Evolutionary conservation across 2,888 invertebrate species (phyloP).

Genomic region (Lacanobia oleracea): DNA sequence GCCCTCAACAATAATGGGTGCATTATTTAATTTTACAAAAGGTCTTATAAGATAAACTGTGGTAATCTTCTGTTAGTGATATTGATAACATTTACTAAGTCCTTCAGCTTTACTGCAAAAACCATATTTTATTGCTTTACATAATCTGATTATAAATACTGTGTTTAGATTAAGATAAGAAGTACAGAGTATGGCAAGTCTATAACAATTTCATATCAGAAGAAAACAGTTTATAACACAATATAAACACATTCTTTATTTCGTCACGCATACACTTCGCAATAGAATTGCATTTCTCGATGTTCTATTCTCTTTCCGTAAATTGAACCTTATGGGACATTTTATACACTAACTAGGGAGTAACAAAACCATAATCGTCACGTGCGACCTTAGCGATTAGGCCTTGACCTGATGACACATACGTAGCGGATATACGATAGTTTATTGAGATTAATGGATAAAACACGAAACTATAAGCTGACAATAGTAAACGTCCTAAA

Average conservation of each 20-base stretch:
- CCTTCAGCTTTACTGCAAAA: neutral
- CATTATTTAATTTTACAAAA: neutral
- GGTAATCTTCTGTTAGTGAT: neutral
- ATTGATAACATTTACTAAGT: neutral
- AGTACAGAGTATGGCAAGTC: neutral
- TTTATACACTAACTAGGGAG: neutral
- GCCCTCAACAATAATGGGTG: neutral
- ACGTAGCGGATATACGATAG: neutral
- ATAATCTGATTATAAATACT: conserved; percentile 17
- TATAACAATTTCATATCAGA: neutral
- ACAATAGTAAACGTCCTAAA: neutral
- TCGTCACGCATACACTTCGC: neutral
- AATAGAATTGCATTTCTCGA: neutral
- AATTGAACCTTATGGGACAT: neutral
- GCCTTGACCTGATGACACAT: conserved; percentile 22
- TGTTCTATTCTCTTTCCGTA: neutral
- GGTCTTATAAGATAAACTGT: neutral
- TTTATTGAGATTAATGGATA: conserved; percentile 4
- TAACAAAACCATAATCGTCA: conserved; percentile 9
- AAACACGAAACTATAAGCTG: neutral
- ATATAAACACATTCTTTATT: neutral
- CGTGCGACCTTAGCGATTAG: conserved; percentile 8
- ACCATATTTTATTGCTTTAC: conserved; percentile 24
- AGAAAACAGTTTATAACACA: conserved; percentile 30
- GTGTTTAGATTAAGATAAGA: conserved; percentile 20